phyloP scores from a whole-genome alignment of 2,888 invertebrate genomes.

The Crematogaster levior region DNA sequence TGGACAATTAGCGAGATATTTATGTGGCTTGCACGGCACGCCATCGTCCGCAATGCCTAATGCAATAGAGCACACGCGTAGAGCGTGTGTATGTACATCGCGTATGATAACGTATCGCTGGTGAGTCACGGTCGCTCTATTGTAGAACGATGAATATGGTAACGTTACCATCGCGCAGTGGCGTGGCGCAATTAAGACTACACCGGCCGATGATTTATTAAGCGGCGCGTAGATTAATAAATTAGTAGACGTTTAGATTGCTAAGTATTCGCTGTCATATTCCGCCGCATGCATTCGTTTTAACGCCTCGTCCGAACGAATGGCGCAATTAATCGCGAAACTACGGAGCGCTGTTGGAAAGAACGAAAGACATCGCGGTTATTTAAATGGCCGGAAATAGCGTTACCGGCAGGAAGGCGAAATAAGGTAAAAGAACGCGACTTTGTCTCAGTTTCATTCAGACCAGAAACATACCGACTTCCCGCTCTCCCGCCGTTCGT shows the following conservation, averaged over 20 bases:
- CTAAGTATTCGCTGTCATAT: not conserved
- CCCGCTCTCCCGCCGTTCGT: constrained; percentile 50
- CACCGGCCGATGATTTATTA: constrained; percentile 6
- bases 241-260: constrained; percentile 16
- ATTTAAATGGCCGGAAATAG: constrained; percentile 40
- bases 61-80: constrained; percentile 2
- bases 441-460: constrained; percentile 54
- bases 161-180: not conserved
- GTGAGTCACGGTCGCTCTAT: constrained; percentile 21
- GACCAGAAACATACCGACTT: constrained; percentile 37
- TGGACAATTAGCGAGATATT: constrained; percentile 82
- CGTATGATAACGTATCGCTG: constrained; percentile 6
- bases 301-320: not conserved
- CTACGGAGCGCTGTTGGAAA: not conserved
- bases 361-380: not conserved
- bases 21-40: constrained; percentile 77
- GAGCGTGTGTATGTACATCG: not conserved
- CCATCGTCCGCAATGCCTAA: constrained; percentile 57
- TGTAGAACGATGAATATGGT: constrained; percentile 29
- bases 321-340: constrained; percentile 32
- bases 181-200: constrained; percentile 32
- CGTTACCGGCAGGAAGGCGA: not conserved
- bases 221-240: constrained; percentile 32
- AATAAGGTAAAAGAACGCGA: constrained; percentile 30
- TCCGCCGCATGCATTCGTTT: not conserved